These are phyloP conservation scores for Yponomeuta cagnagella DNA, from an alignment of 2,888 invertebrate genomes.

Conservation along the genomic window DNA sequence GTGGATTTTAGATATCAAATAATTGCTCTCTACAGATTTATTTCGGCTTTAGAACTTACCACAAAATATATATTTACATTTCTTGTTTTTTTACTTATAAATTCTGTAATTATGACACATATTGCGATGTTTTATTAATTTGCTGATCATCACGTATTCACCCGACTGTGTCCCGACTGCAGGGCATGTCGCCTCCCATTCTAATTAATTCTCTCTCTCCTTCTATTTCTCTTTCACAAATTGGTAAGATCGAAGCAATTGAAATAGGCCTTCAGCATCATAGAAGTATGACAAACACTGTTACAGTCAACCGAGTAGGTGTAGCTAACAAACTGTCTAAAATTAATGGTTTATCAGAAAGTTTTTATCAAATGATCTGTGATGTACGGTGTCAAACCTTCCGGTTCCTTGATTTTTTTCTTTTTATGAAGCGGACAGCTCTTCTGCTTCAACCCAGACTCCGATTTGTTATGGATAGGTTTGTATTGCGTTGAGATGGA, in stretches of 20 bases:
- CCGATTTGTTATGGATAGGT: slow-evolving; percentile 63
- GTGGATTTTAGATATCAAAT: background rate
- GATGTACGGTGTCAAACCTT: slow-evolving; percentile 46
- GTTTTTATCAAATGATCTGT: slow-evolving; percentile 68
- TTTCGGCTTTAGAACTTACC: background rate
- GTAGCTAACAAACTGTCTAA: background rate
- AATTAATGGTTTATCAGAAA: slow-evolving; percentile 33
- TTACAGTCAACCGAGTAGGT: no score
- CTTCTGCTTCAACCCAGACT: slow-evolving; percentile 53
- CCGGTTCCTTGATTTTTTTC: slow-evolving; percentile 53
- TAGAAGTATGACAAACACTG: no score
- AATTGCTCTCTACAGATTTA: background rate
- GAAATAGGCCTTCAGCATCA: no score
- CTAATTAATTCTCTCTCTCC: no score
- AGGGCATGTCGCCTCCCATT: no score
- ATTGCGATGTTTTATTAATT: background rate
- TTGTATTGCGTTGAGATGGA: slow-evolving; percentile 56
- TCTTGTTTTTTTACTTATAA: background rate
- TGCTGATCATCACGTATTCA: background rate
- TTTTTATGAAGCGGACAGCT: slow-evolving; percentile 60
- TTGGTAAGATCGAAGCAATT: no score
- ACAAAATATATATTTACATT: slow-evolving; percentile 2
- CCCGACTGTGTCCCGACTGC: no score
- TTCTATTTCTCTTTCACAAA: no score
- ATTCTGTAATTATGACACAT: background rate